Evolutionary conservation across 2,113 vertebrate genomes (phyloP).

Genomic region (Uria aalge): DNA sequence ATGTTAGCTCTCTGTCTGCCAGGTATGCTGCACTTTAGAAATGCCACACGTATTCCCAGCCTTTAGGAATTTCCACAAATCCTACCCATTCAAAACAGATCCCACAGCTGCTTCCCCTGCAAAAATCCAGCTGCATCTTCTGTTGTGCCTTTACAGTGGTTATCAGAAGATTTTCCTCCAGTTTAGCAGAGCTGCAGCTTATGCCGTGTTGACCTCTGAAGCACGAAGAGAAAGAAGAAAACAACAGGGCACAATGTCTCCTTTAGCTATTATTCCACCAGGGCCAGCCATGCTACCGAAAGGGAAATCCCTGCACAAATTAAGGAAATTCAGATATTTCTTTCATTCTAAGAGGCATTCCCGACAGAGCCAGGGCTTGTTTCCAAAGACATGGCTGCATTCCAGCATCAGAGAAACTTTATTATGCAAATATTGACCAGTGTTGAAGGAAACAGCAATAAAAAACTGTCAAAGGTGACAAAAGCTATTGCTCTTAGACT

Average conservation of each 20-base stretch:
- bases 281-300: neutral
- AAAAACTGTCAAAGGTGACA: conserved; percentile 12
- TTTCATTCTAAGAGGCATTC: conserved; percentile 13
- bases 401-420: neutral
- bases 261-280: neutral
- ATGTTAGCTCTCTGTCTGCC: neutral
- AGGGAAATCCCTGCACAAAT: conserved; percentile 28
- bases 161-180: neutral
- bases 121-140: neutral
- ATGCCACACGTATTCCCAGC: neutral
- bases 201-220: neutral
- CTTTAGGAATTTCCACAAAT: conserved; percentile 13
- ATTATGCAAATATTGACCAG: conserved; percentile 33
- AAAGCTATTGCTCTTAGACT: neutral
- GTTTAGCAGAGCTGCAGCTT: neutral
- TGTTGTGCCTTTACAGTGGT: neutral
- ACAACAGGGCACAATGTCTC: neutral
- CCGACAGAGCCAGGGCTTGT: neutral
- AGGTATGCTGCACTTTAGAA: neutral
- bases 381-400: conserved; percentile 16
- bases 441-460: conserved; percentile 13
- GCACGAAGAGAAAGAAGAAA: neutral
- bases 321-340: conserved; percentile 1
- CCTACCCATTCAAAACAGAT: neutral
- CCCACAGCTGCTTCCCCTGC: neutral